These are phyloP conservation scores for Doryteuthis pealeii DNA, from an alignment of 1,140 invertebrate genomes.

Conservation along the genomic window DNA sequence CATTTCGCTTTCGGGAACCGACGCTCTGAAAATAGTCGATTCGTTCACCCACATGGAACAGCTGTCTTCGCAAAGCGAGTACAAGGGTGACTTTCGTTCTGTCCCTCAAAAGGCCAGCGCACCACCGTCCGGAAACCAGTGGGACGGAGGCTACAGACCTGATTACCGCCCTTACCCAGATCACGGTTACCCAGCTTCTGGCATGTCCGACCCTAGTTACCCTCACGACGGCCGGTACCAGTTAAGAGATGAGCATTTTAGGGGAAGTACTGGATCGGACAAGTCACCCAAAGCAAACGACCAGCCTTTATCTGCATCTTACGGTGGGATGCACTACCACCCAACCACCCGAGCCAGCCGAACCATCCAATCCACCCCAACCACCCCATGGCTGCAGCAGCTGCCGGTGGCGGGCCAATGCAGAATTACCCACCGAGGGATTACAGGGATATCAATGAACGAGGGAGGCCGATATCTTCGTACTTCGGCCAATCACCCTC, in stretches of 20 bases:
- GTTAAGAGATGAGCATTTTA: conserved; percentile 31
- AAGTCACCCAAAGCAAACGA: too few species aligned
- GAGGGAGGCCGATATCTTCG: background rate
- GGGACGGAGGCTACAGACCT: background rate
- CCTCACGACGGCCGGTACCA: background rate
- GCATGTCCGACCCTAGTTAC: background rate
- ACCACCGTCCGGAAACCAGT: background rate
- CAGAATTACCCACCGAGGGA: conserved; percentile 12
- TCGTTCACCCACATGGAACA: background rate
- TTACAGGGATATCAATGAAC: conserved; percentile 19
- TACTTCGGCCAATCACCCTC: conserved; percentile 10
- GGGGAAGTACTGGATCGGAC: background rate
- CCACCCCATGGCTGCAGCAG: background rate
- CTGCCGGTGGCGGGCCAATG: conserved; percentile 7
- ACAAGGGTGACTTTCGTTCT: background rate
- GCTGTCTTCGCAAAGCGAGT: background rate
- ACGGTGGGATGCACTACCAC: too few species aligned
- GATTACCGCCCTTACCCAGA: background rate
- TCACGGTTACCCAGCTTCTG: background rate
- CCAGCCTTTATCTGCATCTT: too few species aligned
- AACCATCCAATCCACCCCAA: too few species aligned
- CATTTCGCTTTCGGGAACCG: conserved; percentile 30
- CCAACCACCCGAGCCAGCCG: too few species aligned
- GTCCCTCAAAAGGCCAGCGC: background rate
- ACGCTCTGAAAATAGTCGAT: conserved; percentile 32